Base-by-base conservation (phyloP, 2,113 vertebrate species). In the Lota lota region DNA sequence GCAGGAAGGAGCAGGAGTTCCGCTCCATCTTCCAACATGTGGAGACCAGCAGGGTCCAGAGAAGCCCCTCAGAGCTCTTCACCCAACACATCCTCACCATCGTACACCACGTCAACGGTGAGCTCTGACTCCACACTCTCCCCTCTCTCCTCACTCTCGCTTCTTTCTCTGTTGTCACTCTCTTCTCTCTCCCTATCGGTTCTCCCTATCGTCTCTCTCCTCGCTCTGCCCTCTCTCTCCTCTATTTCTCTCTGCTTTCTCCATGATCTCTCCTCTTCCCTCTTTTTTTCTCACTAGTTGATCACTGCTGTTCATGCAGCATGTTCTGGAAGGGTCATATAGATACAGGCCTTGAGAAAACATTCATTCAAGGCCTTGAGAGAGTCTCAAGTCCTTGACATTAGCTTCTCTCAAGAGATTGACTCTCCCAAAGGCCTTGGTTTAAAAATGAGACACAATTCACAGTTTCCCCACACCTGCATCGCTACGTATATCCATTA, bases 11-110 rank as follows among this genome's bases (percentile, higher is more conserved):
- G 75, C 94, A 94, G 82, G 94, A 96, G 76, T 96, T 98, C 67
- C 94, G 94, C 61, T 94, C 95, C 0, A 96, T 97, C 87, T 98
- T 97, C 85, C 95, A 98, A 61, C 95, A 98, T 0, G 95, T 97
- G 83, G 93, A 94, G 75, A 89, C 93, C 64, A 92, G 94, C 72
- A 94, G 93, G 82, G 87, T 91, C 36, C 93, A 94, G 80, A 91
- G 94, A 10, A 95, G 94, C 72, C 94, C 96, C 14, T 95, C 94
- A 5, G 97, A 99, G 69, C 88, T 97, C 56, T 99, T 98, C 89
- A 95, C 97, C 67, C 96, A 98, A 66, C 97, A 99, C 73, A 96
- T 99, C 57, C 96, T 99, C 88, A 93, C 95, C 18, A 97, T 99
- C 40, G 94, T 99, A 75, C 97, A 99, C 79, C 95, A 98, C 17